These are phyloP conservation scores for Mugil cephalus DNA, from an alignment of 2,113 vertebrate genomes.

Conservation along the genomic window DNA sequence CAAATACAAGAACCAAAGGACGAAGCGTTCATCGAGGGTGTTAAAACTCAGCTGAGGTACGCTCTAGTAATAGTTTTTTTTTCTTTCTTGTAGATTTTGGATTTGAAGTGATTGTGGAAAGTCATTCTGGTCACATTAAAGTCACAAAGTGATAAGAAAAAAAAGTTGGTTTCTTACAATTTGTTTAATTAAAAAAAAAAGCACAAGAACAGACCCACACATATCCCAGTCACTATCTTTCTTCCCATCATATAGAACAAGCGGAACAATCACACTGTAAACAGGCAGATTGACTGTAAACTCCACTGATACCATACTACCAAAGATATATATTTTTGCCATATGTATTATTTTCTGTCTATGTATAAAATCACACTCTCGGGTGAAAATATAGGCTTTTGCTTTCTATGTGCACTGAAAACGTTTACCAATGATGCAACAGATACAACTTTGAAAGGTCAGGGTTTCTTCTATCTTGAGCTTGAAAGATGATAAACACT, in stretches of 20 bases:
- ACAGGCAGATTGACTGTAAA: neutral
- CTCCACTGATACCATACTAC: neutral
- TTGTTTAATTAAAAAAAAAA: slow-evolving; percentile 16
- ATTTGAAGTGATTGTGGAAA: neutral
- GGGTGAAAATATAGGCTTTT: no score
- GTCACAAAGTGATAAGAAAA: neutral
- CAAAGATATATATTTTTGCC: no score
- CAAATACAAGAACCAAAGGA: neutral
- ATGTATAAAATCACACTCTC: no score
- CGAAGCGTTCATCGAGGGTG: neutral
- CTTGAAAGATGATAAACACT: no score
- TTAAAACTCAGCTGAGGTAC: no score
- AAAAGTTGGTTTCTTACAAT: slow-evolving; percentile 5
- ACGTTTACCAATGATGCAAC: no score
- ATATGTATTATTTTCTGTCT: no score
- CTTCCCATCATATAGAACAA: neutral
- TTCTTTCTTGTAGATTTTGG: neutral
- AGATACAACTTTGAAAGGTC: no score
- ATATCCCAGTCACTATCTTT: neutral
- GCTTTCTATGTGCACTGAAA: no score
- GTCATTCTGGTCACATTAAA: neutral
- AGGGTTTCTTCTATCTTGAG: no score
- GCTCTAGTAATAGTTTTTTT: no score
- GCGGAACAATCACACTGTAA: slow-evolving; percentile 7
- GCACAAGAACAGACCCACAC: slow-evolving; percentile 13